phyloP scores from a whole-genome alignment of 2,888 invertebrate species.

The Pterobdella sp. region DNA sequence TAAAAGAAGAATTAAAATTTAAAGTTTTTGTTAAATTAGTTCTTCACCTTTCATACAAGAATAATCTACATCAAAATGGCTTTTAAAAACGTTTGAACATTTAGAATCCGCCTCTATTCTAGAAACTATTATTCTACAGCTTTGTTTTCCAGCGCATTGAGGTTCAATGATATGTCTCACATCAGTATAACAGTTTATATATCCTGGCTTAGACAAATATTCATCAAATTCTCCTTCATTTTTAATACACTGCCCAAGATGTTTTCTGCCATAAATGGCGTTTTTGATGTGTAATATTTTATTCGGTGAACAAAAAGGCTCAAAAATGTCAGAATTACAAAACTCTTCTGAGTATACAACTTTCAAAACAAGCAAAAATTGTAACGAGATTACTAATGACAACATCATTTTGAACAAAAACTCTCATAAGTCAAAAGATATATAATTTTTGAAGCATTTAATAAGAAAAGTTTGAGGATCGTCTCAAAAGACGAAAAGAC shows the following conservation, averaged over 20 bases:
- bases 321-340: too few species aligned
- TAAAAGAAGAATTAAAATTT: too few species aligned
- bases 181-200: conserved; percentile 23
- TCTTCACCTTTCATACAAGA: not conserved
- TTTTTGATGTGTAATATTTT: conserved; percentile 17
- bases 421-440: too few species aligned
- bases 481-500: too few species aligned
- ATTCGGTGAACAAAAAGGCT: too few species aligned
- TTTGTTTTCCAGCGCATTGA: conserved; percentile 26
- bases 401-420: too few species aligned
- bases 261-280: conserved; percentile 13
- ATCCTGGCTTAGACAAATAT: conserved; percentile 5
- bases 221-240: conserved; percentile 18
- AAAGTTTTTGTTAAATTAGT: too few species aligned
- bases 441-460: too few species aligned
- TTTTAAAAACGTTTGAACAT: conserved; percentile 16
- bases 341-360: too few species aligned
- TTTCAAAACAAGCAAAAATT: too few species aligned
- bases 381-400: too few species aligned
- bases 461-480: too few species aligned
- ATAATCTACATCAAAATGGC: conserved; percentile 15
- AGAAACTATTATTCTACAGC: conserved; percentile 23
- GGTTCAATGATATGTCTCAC: conserved; percentile 23
- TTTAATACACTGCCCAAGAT: conserved; percentile 22
- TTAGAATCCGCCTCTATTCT: conserved; percentile 13